phyloP scores from a whole-genome alignment of 2,797 vertebrate genomes.

The Poecile montanus region DNA sequence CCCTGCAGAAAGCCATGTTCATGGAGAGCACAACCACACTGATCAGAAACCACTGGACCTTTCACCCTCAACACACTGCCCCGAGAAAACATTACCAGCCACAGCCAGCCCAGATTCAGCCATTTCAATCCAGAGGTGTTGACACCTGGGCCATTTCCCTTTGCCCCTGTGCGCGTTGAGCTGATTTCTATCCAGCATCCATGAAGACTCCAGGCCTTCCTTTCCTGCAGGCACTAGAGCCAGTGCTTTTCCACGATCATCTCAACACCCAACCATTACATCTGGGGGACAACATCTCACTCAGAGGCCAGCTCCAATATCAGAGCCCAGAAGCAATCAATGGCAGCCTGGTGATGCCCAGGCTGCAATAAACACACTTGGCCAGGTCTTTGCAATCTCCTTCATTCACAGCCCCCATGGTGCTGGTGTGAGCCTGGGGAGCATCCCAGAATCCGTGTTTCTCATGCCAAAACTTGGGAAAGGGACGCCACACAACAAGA shows the following conservation, averaged over 20 bases:
- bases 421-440: neutral
- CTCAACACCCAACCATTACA: neutral
- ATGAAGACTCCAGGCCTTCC: neutral
- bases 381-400: neutral
- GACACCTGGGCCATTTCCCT: neutral
- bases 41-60: neutral
- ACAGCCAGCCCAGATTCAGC: neutral
- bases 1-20: neutral
- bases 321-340: neutral
- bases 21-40: neutral
- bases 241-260: neutral
- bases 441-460: accelerated
- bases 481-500: neutral
- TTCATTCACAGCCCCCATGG: accelerated
- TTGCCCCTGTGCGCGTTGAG: neutral
- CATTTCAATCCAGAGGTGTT: neutral
- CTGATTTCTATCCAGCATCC: neutral
- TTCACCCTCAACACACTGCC: neutral
- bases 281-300: neutral
- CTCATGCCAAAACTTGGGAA: neutral
- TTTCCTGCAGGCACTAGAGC: neutral
- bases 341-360: neutral
- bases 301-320: neutral
- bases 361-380: neutral
- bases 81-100: neutral